Evolutionary conservation across 2,113 vertebrate species (phyloP).

Genomic region (Grammomys dolichurus): DNA sequence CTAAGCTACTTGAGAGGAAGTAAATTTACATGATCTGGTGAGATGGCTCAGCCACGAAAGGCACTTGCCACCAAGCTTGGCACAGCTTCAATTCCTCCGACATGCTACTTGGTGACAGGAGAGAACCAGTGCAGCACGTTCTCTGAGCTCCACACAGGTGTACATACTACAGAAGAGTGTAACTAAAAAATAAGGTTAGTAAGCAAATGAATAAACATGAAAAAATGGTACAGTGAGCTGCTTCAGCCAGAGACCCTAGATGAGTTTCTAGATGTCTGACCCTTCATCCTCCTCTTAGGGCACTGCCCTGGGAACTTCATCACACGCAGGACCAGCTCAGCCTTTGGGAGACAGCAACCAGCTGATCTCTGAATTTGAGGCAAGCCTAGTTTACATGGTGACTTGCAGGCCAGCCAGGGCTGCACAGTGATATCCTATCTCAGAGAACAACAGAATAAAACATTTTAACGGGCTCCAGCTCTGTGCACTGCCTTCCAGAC

Average conservation of each 20-base stretch:
- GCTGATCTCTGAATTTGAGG: background rate
- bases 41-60: background rate
- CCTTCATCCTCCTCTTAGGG: background rate
- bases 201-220: background rate
- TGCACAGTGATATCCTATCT: background rate
- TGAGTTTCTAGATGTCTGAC: background rate
- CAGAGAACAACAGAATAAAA: background rate
- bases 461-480: background rate
- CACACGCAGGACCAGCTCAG: background rate
- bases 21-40: background rate
- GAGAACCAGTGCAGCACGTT: background rate
- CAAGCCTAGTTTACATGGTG: background rate
- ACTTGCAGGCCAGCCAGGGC: background rate
- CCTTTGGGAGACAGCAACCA: background rate
- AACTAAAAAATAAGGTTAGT: background rate
- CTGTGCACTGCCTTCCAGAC: background rate
- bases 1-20: background rate
- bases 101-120: background rate
- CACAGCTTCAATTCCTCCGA: background rate
- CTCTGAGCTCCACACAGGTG: background rate
- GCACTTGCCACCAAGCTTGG: too few species aligned
- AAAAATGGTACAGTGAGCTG: background rate
- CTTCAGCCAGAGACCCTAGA: background rate
- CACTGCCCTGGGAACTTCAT: background rate
- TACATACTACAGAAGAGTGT: background rate